Percentiles rank a stretch among this genome's conserved stretches.
Evolutionary conservation across 2,888 invertebrate species (phyloP).

Genomic region (Notocelia uddmanniana): DNA sequence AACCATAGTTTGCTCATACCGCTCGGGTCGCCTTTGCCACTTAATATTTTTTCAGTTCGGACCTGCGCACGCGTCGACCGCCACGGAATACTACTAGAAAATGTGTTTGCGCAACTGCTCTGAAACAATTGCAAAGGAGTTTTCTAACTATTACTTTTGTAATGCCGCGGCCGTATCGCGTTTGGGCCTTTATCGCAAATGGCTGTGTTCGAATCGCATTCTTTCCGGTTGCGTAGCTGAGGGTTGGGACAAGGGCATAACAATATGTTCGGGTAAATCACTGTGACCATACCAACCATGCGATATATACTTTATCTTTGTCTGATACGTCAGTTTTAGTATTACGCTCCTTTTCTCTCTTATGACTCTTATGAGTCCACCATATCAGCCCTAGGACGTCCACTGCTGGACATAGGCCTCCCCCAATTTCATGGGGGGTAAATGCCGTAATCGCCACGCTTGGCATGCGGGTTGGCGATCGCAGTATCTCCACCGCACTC

Average conservation of each 20-base stretch:
- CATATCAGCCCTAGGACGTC: too few species aligned
- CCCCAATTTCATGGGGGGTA: too few species aligned
- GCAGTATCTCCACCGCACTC: too few species aligned
- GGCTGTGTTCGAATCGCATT: constrained; percentile 39
- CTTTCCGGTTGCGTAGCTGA: constrained; percentile 24
- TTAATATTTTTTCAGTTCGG: constrained; percentile 52
- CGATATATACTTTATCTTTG: too few species aligned
- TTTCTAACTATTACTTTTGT: constrained; percentile 81
- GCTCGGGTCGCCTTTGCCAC: constrained; percentile 79
- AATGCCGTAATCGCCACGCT: too few species aligned
- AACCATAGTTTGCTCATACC: constrained; percentile 83
- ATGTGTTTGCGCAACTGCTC: constrained; percentile 82
- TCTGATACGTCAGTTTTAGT: too few species aligned
- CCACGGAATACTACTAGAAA: constrained; percentile 66
- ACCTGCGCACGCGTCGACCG: constrained; percentile 58
- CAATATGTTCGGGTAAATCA: neutral
- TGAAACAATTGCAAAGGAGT: constrained; percentile 82
- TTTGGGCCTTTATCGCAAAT: constrained; percentile 40
- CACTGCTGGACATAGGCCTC: too few species aligned
- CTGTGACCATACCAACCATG: neutral
- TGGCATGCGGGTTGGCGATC: too few species aligned
- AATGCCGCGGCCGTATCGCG: constrained; percentile 63
- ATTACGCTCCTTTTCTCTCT: too few species aligned
- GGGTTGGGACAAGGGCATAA: constrained; percentile 15
- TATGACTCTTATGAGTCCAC: too few species aligned